Percentiles rank a stretch among this genome's conserved stretches.
Conservation (phyloP, 2,113 vertebrate genomes). For the Centropus unirufus region DNA sequence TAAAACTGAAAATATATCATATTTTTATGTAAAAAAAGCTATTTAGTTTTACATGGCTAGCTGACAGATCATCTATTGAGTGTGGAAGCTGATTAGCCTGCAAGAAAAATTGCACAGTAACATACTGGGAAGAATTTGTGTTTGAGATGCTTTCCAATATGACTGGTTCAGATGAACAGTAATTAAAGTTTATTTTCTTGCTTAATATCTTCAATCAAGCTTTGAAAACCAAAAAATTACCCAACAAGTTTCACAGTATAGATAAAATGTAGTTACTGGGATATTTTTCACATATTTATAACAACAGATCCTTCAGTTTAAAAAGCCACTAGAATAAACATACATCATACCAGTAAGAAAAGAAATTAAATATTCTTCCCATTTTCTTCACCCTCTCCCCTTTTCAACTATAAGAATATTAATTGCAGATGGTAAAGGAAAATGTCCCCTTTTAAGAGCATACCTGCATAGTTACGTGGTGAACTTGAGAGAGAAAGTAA, state of each 20-base stretch:
- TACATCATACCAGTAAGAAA: not conserved
- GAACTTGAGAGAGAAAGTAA: not conserved
- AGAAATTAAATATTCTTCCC: not conserved
- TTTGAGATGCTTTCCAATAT: not conserved
- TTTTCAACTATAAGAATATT: conserved; percentile 26
- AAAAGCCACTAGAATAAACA: conserved; percentile 16
- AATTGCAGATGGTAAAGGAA: conserved; percentile 23
- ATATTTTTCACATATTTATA: not conserved
- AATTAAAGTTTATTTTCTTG: not conserved
- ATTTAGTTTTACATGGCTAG: not conserved
- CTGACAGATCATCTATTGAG: not conserved
- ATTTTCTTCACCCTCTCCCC: not conserved
- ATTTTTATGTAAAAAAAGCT: not conserved
- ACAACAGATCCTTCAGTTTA: not conserved
- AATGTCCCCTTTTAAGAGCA: not conserved
- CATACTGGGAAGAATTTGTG: not conserved
- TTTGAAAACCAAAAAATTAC: conserved; percentile 12
- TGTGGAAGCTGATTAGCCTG: not conserved
- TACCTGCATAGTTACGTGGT: not conserved
- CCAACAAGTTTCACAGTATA: not conserved
- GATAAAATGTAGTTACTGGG: not conserved
- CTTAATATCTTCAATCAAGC: not conserved
- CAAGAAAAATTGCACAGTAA: not conserved
- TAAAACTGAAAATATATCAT: not conserved
- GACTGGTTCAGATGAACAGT: not conserved